Evolutionary conservation across 1,140 invertebrate genomes (phyloP), one percentile per base, ranked within the genome.

Genomic region (Drosophila asahinai): DNA sequence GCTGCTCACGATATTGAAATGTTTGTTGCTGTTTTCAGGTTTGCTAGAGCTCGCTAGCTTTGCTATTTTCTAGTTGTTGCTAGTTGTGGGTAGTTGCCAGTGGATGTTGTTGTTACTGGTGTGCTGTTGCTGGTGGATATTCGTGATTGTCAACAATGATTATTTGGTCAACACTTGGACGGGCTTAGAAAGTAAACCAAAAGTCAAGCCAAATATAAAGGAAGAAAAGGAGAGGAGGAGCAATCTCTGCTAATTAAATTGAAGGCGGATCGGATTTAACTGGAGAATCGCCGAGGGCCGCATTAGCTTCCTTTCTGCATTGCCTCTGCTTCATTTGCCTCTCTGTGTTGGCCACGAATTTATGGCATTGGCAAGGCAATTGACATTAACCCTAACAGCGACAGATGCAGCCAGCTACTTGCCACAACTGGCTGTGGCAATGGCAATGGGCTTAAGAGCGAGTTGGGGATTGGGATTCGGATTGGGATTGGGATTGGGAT

Each of bases 141-240:
- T 89, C 86, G 86, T 89, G 86, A 89, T 89, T 89, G 81, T 89
- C 81, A 90, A 89, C 86, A 89, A 80, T 89, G 86, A 89, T 87
- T 89, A 86, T 80, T 80, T 82, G 63, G 83, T 81, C 71, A 86
- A 84, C 80, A 78, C 76, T 83, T 79, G 65, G 66, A 59, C 75
- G 58, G 80, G 58, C 62, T 51, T 52, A 83, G 83, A 87, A 83
- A 87, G 72, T 77, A 47, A 77, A 38, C 76, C 66, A 52, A 38
- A 59, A 27, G 5, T 27, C 33, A 14, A 19, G 27, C 27, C 27
- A 57, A 38, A 36, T 22, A 55, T 38, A 9, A 22, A 40, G n/a
- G 54, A 25, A 8, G 36, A 14, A 12, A 3, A 19, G 52, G 33
- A 15, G 19, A 42, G 33, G 36, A 43, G 27, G 19, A 51, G 45